Evolutionary conservation across 2,888 invertebrate species (phyloP), one percentile per base, ranked within the genome.

Genomic region (Peribatodes rhomboidaria): DNA sequence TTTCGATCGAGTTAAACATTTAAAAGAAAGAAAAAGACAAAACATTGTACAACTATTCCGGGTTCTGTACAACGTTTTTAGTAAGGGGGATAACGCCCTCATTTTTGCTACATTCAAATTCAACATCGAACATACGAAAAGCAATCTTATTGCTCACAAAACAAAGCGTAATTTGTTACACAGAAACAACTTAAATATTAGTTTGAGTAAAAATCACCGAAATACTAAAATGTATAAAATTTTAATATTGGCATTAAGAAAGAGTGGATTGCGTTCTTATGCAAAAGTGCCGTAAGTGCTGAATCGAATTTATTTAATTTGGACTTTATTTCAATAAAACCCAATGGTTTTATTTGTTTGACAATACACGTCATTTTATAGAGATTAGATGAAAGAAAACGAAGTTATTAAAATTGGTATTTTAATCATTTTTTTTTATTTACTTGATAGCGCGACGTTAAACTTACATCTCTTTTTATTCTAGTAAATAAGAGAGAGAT

Each of bases 111-210:
- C 11, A 53, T 41, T 41, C 22, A 59, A 31, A 39, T 39, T 39
- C 22, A 11, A 33, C 16, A 31, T 33, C 65, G 60, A 60, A 70
- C 74, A 70, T 13, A 46, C 54, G 1, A 61, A 77, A 76, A 82
- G 77, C 81, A 83, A 83, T 79, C 68, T 77, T 77, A 85, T 84
- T 82, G 80, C 81, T 80, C 50, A 76, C 8, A 61, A 61, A 69
- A 76, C 80, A 84, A 79, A 75, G 77, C 78, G 58, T 71, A 61
- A 65, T 69, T 73, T 70, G 16, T 18, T 8, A 13, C 14, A 37
- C 14, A 37, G 2, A 33, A 35, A 46, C 11, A 37, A 37, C 18
- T 52, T 52, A 18, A n/a, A 20, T 1, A 22, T 14, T 39, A 11
- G 27, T 27, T 27, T 16, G n/a, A 39, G 27, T 33, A 46, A 4